Conservation (phyloP, 2,113 vertebrate species). For the Alectura lathami region DNA sequence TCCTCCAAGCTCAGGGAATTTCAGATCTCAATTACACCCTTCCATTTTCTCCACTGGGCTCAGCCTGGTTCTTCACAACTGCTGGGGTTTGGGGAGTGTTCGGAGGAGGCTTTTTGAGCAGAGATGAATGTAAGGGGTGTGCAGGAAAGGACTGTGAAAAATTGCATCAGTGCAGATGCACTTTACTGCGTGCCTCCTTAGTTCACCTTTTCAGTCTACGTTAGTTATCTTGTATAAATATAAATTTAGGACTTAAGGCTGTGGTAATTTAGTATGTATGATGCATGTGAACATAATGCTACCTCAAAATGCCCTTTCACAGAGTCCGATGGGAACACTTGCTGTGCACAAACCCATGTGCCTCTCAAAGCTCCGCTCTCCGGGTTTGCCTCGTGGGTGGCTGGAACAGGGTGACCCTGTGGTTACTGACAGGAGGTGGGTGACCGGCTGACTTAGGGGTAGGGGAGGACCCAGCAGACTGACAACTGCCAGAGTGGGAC, state of each 20-base stretch:
- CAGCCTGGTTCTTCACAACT: not conserved
- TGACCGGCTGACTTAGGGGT: not conserved
- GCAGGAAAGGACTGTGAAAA: not conserved
- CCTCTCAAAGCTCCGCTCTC: not conserved
- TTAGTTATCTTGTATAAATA: not conserved
- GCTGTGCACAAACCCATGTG: not conserved
- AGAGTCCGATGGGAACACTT: not conserved
- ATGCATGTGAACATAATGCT: rapidly evolving
- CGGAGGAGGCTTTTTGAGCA: not conserved
- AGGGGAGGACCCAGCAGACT: not conserved
- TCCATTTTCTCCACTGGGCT: not conserved
- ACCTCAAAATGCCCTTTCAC: not conserved
- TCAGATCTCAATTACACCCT: not conserved
- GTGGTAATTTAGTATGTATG: not conserved
- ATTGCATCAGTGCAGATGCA: not conserved
- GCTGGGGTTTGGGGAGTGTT: not conserved
- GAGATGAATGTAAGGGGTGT: not conserved
- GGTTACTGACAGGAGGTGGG: not conserved
- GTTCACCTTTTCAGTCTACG: not conserved
- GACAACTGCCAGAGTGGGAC: not conserved
- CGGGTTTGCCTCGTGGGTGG: not conserved
- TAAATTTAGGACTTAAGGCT: not conserved
- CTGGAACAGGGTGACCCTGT: not conserved
- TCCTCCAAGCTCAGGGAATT: not conserved
- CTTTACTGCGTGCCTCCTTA: not conserved